Conservation (phyloP, 2,888 invertebrate genomes). For the Stenurella melanura region DNA sequence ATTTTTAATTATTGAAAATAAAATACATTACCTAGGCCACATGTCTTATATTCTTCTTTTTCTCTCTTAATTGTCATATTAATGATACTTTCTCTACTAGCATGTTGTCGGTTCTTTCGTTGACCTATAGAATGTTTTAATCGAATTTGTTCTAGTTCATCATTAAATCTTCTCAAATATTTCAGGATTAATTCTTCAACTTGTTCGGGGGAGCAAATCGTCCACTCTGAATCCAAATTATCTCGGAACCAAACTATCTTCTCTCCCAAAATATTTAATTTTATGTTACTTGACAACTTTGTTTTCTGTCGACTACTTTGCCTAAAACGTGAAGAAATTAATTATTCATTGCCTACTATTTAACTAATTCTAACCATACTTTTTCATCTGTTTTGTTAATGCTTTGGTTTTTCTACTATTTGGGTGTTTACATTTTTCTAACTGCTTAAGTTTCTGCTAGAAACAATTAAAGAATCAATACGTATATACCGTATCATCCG, state of each 20-base stretch:
- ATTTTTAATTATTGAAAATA: conserved; percentile 4
- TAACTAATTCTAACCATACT: conserved; percentile 67
- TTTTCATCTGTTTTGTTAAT: conserved; percentile 82
- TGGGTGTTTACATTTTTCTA: conserved; percentile 84
- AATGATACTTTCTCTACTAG: conserved; percentile 86
- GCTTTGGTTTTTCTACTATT: conserved; percentile 89
- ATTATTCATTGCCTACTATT: not conserved
- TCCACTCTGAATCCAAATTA: conserved; percentile 76
- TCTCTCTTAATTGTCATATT: conserved; percentile 85
- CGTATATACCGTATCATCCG: not conserved
- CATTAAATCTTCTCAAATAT: conserved; percentile 64
- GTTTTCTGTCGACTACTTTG: conserved; percentile 77
- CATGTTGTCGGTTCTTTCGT: conserved; percentile 85
- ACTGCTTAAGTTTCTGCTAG: conserved; percentile 74
- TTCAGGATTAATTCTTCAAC: conserved; percentile 74
- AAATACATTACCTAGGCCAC: conserved; percentile 79
- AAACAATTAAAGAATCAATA: conserved; percentile 48
- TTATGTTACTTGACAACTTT: conserved; percentile 81
- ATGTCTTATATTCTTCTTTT: conserved; percentile 82
- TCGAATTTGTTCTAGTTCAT: conserved; percentile 73
- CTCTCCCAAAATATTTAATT: conserved; percentile 84
- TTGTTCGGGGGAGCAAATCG: conserved; percentile 78
- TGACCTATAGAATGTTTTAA: conserved; percentile 87
- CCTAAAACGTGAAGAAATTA: conserved; percentile 66
- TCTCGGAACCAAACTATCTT: conserved; percentile 87